Percentiles rank a stretch among this genome's conserved stretches.
Conservation (phyloP, 2,888 invertebrate genomes). For the Strigamia transsilvanica region DNA sequence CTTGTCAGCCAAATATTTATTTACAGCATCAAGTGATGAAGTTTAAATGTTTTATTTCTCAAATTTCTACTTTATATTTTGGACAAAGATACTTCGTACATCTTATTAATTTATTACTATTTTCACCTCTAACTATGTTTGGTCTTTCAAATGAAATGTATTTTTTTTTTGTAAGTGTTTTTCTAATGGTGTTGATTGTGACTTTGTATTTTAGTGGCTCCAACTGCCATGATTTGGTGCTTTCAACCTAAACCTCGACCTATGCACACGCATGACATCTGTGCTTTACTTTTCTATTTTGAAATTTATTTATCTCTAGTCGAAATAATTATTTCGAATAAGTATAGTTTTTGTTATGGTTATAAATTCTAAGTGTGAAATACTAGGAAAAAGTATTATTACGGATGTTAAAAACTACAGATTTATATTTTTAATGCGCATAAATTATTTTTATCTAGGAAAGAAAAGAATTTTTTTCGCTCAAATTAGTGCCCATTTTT, state of each 20-base stretch:
- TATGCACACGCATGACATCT: not conserved
- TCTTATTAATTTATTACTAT: not conserved
- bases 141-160: not conserved
- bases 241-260: not conserved
- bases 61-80: no score
- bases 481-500: constrained; percentile 30
- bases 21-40: no score
- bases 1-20: no score
- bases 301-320: not conserved
- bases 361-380: not conserved
- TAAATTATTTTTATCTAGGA: constrained; percentile 32
- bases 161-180: not conserved
- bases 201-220: not conserved
- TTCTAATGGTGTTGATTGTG: not conserved
- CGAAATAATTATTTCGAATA: not conserved
- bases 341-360: not conserved
- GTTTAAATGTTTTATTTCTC: no score
- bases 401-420: not conserved
- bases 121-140: not conserved
- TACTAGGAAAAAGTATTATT: not conserved
- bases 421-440: constrained; percentile 23
- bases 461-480: not conserved
- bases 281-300: constrained; percentile 8
- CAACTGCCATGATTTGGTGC: constrained; percentile 1
- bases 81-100: no score